Percentiles rank a stretch among this genome's conserved stretches.
Evolutionary conservation across 2,113 vertebrate genomes (phyloP).

Genomic region (Cathartes aura): DNA sequence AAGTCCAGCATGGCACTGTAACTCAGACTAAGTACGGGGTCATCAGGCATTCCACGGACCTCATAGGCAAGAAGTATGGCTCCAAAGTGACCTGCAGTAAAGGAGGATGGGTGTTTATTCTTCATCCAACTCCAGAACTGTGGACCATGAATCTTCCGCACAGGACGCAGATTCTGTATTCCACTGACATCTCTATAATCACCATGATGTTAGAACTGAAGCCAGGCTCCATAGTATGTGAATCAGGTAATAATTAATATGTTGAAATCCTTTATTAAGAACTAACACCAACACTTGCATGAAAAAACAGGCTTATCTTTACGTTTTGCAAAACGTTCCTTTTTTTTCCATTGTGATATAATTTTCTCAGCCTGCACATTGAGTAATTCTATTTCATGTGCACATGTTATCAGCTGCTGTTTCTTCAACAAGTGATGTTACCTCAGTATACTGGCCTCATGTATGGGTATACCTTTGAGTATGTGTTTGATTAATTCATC

Average conservation of each 20-base stretch:
- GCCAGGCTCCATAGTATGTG: slow-evolving; percentile 93
- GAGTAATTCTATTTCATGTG: background rate
- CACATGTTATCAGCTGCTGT: background rate
- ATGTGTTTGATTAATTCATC: background rate
- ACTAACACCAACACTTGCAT: background rate
- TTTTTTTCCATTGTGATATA: background rate
- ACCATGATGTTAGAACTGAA: slow-evolving; percentile 98
- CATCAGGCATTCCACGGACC: slow-evolving; percentile 90
- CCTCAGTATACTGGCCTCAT: background rate
- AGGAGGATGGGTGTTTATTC: slow-evolving; percentile 94
- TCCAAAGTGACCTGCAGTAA: slow-evolving; percentile 96
- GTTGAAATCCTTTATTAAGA: background rate
- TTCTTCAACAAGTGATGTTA: background rate
- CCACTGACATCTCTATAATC: slow-evolving; percentile 93
- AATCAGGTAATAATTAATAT: slow-evolving; percentile 85
- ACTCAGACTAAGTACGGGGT: slow-evolving; percentile 95
- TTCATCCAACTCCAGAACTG: slow-evolving; percentile 94
- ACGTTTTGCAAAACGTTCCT: background rate
- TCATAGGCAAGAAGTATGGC: slow-evolving; percentile 91
- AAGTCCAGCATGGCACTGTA: slow-evolving; percentile 87
- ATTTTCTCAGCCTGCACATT: background rate
- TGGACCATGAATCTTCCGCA: slow-evolving; percentile 95
- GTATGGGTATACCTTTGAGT: background rate
- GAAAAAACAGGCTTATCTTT: background rate
- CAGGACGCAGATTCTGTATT: slow-evolving; percentile 97